Base-by-base conservation (phyloP, 1,140 invertebrate species). In the Agrilus planipennis region DNA sequence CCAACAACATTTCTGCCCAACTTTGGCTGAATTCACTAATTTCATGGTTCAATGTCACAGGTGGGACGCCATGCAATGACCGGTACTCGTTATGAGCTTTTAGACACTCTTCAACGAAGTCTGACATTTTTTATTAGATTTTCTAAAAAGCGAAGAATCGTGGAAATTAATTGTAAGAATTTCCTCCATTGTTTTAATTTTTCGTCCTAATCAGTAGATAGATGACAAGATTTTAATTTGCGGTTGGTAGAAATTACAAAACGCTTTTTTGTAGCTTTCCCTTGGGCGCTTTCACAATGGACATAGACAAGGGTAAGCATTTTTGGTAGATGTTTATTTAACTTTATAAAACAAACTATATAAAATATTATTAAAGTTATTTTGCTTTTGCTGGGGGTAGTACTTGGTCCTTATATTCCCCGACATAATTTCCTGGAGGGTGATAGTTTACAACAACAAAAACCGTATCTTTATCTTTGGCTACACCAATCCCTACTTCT, bases 401-500 rank as follows among this genome's bases (percentile, higher is more conserved):
- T 4, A 90, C 85, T 60, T 89, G 89, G 14, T 72, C 73, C 1
- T 69, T 61, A 55, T 84, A 91, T 51, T 75, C 73, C 7, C 84
- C 84, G 2, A 86, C 64, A 42, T 84, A 76, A 59, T 92, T 92
- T 1, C 89, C 89, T 2, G 84, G 76, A 0, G 89, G 89, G 54
- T 73, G 76, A 57, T 92, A 93, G 61, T 89, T 86, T 15, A 80
- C 82, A 0, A 91, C 88, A 0, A 89, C 81, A 49, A 81, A 81
- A 17, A 82, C 70, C 50, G 78, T 77, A 0, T 84, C 83, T 41
- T 76, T 76, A 34, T 71, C 69, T 35, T 72, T 74, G 0, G 84
- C 77, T 47, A 78, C 69, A 12, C 81, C 89, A 3, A 90, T 75
- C 0, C 89, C 89, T 0, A 91, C 51, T 51, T 83, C 74, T 50